phyloP scores from a whole-genome alignment of 2,797 vertebrate genomes.

The Ctenochaetus hawaiiensis region DNA sequence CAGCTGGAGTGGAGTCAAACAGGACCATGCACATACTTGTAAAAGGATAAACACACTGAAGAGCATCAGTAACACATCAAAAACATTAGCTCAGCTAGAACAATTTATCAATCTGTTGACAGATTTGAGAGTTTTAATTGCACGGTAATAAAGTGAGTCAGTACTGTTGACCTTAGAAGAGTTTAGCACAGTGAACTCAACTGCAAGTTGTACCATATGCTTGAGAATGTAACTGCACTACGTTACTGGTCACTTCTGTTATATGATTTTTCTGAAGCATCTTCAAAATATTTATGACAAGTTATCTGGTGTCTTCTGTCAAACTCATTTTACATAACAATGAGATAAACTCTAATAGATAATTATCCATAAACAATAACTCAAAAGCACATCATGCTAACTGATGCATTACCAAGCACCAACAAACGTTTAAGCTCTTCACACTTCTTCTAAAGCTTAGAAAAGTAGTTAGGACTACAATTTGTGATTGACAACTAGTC shows the following conservation, averaged over 20 bases:
- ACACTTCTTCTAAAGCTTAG: neutral
- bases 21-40: conserved; percentile 41
- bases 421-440: neutral
- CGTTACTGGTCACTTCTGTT: too few species aligned
- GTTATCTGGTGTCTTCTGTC: neutral
- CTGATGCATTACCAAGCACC: neutral
- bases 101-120: conserved; percentile 39
- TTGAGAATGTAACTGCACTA: neutral
- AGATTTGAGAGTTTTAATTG: conserved; percentile 26
- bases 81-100: conserved; percentile 1
- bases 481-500: neutral
- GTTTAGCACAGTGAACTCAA: neutral
- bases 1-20: conserved; percentile 53
- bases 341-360: neutral
- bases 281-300: neutral
- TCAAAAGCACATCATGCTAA: neutral
- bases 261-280: neutral
- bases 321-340: neutral
- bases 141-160: conserved; percentile 1
- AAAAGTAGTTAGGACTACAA: neutral
- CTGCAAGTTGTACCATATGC: neutral
- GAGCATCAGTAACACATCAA: conserved; percentile 45
- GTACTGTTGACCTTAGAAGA: neutral
- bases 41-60: conserved; percentile 55
- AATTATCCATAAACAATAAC: neutral